A percentile compares a stretch with the other conserved stretches of the same genome.
Conservation (phyloP, 2,113 vertebrate species). For the Felis catus region F.catus_Fca126_mat1.0 CM031415.1:69751501-69752000, state of each 20-base stretch:
- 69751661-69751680: background rate
- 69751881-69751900: background rate
- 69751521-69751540: conserved; percentile 20
- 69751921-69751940: background rate
- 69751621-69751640: rapidly evolving
- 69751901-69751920: background rate
- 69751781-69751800: background rate
- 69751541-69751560: conserved; percentile 8
- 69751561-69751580: background rate
- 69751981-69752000: background rate
- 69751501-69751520: conserved; percentile 9
- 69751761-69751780: background rate
- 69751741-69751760: background rate
- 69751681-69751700: background rate
- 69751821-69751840: background rate
- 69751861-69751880: background rate
- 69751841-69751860: background rate
- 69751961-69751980: background rate
- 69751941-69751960: background rate
- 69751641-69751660: no score
- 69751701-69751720: background rate
- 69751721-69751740: background rate
- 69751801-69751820: background rate
- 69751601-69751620: rapidly evolving
- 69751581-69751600: no score